Percentiles rank a stretch among this genome's conserved stretches.
These are phyloP conservation scores for Hemicrepidius hirtus DNA, from an alignment of 2,888 invertebrate genomes.

Conservation along the genomic window DNA sequence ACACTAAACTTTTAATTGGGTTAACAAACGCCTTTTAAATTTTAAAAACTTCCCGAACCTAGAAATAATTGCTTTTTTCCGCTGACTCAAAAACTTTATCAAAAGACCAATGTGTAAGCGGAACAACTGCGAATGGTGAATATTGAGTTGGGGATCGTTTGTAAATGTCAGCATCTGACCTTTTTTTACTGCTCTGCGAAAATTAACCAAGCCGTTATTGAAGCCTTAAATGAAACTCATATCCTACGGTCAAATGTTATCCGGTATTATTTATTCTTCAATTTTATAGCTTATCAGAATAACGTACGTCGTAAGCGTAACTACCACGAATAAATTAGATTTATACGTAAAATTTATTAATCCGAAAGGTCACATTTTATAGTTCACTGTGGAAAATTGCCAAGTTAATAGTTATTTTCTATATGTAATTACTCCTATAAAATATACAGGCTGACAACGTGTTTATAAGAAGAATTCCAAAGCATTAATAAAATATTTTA, in stretches of 20 bases:
- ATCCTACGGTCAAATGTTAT: constrained; percentile 50
- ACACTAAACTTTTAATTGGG: constrained; percentile 62
- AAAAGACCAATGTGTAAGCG: constrained; percentile 49
- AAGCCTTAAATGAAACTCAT: constrained; percentile 55
- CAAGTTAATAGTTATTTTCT: too few relatives aligned
- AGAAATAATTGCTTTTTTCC: constrained; percentile 49
- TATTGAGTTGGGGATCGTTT: constrained; percentile 51
- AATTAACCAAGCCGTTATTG: constrained; percentile 54
- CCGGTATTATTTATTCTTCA: constrained; percentile 37
- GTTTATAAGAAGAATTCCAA: too few relatives aligned
- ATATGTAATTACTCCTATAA: too few relatives aligned
- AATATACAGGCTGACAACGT: too few relatives aligned
- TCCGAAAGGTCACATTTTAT: neutral
- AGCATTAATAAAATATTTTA: too few relatives aligned
- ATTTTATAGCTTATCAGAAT: constrained; percentile 10
- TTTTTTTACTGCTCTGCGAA: constrained; percentile 56
- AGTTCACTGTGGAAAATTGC: too few relatives aligned
- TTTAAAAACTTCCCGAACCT: constrained; percentile 51
- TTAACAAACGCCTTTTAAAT: constrained; percentile 60
- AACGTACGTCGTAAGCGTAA: neutral
- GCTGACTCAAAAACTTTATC: constrained; percentile 41
- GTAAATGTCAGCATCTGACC: constrained; percentile 60
- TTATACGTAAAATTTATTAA: neutral
- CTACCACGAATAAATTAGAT: neutral
- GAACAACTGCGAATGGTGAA: constrained; percentile 45